Evolutionary conservation across 2,797 vertebrate genomes (phyloP).

Genomic region (Antennarius maculatus): DNA sequence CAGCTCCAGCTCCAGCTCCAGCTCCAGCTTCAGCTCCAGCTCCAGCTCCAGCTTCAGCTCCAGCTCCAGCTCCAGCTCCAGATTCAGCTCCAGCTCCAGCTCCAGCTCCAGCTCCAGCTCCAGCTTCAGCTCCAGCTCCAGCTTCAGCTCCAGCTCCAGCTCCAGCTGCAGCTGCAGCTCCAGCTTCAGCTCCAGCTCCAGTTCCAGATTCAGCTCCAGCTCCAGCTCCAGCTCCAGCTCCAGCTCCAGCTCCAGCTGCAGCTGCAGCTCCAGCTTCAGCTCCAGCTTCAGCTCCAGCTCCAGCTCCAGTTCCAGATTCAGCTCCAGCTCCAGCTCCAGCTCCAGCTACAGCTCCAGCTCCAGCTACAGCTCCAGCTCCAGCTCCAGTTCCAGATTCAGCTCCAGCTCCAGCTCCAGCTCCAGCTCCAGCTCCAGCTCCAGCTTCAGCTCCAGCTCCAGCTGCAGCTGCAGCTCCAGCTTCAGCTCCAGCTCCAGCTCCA

Average conservation of each 20-base stretch:
- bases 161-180: no score
- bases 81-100: no score
- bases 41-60: no score
- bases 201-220: no score
- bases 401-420: no score
- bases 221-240: no score
- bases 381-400: slow-evolving; percentile 48
- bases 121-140: slow-evolving; percentile 40
- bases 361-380: slow-evolving; percentile 58
- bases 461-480: slow-evolving; percentile 61
- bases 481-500: slow-evolving; percentile 60
- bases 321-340: slow-evolving; percentile 61
- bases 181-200: no score
- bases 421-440: slow-evolving; percentile 58
- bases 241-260: slow-evolving; percentile 39
- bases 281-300: no score
- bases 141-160: slow-evolving; percentile 47
- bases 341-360: slow-evolving; percentile 61
- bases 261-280: slow-evolving; percentile 46
- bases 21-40: slow-evolving; percentile 40
- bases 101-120: no score
- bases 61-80: no score
- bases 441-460: slow-evolving; percentile 56
- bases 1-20: slow-evolving; percentile 36
- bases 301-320: slow-evolving; percentile 12